Conservation (phyloP, 2,797 vertebrate genomes). For the Gymnoscopelus microlampas region DNA sequence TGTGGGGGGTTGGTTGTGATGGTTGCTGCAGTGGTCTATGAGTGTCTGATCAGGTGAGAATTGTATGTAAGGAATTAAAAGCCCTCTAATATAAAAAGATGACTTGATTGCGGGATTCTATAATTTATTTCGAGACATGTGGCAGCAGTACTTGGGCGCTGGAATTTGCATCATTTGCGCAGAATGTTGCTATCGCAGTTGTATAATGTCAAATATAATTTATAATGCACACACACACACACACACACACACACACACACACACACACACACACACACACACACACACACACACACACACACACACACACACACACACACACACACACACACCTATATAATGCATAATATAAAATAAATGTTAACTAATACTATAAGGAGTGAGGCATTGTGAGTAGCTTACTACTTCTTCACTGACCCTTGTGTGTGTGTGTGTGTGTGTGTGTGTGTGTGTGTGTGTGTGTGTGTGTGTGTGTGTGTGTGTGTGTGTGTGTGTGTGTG, state of each 20-base stretch:
- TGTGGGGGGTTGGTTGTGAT: too few species aligned
- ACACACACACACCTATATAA: too few species aligned
- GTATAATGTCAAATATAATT: not conserved
- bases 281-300: too few species aligned
- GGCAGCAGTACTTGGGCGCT: not conserved
- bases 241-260: too few species aligned
- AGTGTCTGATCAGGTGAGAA: not conserved
- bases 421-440: not conserved
- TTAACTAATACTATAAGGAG: too few species aligned
- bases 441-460: conserved; percentile 53
- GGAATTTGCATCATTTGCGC: not conserved
- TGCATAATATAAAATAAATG: too few species aligned
- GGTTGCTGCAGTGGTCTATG: too few species aligned
- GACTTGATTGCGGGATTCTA: conserved; percentile 1
- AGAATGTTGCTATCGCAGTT: not conserved
- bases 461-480: conserved; percentile 53
- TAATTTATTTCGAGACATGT: conserved; percentile 3
- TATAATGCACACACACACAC: not conserved
- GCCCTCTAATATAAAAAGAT: not conserved
- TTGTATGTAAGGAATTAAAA: conserved; percentile 4
- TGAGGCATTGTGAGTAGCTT: too few species aligned
- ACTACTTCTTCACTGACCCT: too few species aligned
- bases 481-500: conserved; percentile 28
- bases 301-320: too few species aligned
- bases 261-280: too few species aligned